phyloP scores from a whole-genome alignment of 2,797 vertebrate species.

The Lithobates pipiens region DNA sequence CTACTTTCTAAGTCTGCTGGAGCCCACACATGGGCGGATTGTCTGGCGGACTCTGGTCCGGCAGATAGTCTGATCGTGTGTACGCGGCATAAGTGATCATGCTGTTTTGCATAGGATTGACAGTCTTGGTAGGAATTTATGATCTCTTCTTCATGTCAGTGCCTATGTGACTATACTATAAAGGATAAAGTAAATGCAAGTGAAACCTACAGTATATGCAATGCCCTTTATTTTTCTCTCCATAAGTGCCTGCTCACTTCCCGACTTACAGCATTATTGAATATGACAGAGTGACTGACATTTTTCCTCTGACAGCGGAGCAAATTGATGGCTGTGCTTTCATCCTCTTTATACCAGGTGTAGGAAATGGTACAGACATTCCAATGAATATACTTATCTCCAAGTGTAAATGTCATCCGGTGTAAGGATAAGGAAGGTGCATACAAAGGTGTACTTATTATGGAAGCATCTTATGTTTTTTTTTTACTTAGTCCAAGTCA shows the following conservation, averaged over 20 bases:
- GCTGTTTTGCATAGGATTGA: no score
- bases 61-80: no score
- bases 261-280: not conserved
- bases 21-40: no score
- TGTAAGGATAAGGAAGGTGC: no score
- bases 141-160: not conserved
- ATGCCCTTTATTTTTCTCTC: not conserved
- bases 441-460: no score
- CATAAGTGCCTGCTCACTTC: not conserved
- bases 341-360: not conserved
- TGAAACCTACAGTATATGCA: not conserved
- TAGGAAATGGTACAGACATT: not conserved
- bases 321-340: not conserved
- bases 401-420: no score
- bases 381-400: no score
- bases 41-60: no score
- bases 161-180: not conserved
- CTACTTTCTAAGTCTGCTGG: no score
- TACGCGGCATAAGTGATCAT: no score
- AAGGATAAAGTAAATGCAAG: not conserved
- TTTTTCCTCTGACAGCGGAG: not conserved
- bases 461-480: no score
- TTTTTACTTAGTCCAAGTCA: no score
- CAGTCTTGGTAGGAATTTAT: not conserved
- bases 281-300: conserved; percentile 5